Evolutionary conservation across 2,888 invertebrate genomes (phyloP).

Genomic region (Conchocele bisecta): DNA sequence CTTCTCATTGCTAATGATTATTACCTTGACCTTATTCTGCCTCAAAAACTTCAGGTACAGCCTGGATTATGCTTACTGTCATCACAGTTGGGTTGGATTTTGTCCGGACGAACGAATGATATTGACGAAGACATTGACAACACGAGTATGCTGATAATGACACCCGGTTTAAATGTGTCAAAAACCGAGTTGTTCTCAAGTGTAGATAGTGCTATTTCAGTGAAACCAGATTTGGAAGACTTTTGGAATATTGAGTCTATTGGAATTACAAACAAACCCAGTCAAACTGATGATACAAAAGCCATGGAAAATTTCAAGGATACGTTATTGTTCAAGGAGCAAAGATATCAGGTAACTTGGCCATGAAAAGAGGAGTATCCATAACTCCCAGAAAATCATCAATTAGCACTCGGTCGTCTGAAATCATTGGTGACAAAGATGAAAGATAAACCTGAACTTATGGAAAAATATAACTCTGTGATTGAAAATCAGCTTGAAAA

Average conservation of each 20-base stretch:
- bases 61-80: constrained; percentile 8
- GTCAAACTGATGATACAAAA: too few species aligned
- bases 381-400: constrained; percentile 16
- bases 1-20: constrained; percentile 8
- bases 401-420: constrained; percentile 20
- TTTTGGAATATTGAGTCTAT: constrained; percentile 28
- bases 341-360: constrained; percentile 21
- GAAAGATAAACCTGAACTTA: constrained; percentile 6
- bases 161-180: too few species aligned
- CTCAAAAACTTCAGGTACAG: constrained; percentile 3
- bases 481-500: constrained; percentile 21
- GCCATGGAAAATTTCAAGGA: constrained; percentile 11
- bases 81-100: constrained; percentile 12
- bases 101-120: background rate
- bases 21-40: constrained; percentile 6
- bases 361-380: constrained; percentile 30
- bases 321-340: constrained; percentile 10
- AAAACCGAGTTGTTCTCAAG: background rate
- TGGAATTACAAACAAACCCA: constrained; percentile 6
- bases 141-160: too few species aligned
- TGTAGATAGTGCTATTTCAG: background rate
- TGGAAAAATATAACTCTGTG: constrained; percentile 14
- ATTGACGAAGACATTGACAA: too few species aligned
- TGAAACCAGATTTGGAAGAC: constrained; percentile 27
- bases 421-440: constrained; percentile 18